These are phyloP conservation scores for Drosophila macrospina DNA, from an alignment of 2,888 invertebrate species.

Conservation along the genomic window DNA sequence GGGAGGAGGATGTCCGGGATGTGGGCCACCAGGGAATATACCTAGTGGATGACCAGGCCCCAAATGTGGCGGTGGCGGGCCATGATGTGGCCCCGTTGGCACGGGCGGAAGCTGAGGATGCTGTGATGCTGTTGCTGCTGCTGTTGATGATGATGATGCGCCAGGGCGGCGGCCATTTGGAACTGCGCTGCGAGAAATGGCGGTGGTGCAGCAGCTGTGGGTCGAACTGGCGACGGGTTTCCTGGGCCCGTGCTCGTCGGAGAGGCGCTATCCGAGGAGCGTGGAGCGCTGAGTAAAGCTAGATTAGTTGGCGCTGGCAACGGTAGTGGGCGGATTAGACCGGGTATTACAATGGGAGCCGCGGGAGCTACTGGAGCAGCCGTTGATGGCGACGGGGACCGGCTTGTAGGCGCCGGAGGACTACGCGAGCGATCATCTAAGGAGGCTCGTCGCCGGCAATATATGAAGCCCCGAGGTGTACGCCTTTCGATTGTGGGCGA, in stretches of 20 bases:
- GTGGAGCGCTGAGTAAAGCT: slow-evolving; percentile 67
- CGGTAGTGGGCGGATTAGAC: slow-evolving; percentile 84
- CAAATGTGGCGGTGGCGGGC: slow-evolving; percentile 75
- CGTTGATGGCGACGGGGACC: slow-evolving; percentile 59
- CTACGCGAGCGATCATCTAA: slow-evolving; percentile 69
- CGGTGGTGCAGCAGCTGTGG: slow-evolving; percentile 80
- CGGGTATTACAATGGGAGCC: slow-evolving; percentile 63
- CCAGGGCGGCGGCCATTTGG: slow-evolving; percentile 92
- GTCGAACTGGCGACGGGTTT: slow-evolving; percentile 52
- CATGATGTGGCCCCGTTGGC: slow-evolving; percentile 83
- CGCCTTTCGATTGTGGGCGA: slow-evolving; percentile 63
- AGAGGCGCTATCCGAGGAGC: slow-evolving; percentile 53
- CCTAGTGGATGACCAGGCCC: slow-evolving; percentile 82
- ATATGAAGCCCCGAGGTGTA: slow-evolving; percentile 75
- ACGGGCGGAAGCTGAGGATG: slow-evolving; percentile 67
- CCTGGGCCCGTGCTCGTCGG: slow-evolving; percentile 44
- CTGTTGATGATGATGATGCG: slow-evolving; percentile 86
- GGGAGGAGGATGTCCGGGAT: slow-evolving; percentile 77
- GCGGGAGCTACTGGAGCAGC: slow-evolving; percentile 24
- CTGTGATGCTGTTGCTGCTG: slow-evolving; percentile 81
- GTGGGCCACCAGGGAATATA: slow-evolving; percentile 82
- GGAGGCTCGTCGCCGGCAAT: slow-evolving; percentile 76
- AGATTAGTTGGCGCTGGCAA: slow-evolving; percentile 78
- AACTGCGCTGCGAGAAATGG: slow-evolving; percentile 91
- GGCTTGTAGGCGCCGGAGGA: slow-evolving; percentile 60